A percentile compares a stretch with the other conserved stretches of the same genome.
Conservation (phyloP, 2,888 invertebrate genomes). For the Mantis religiosa region DNA sequence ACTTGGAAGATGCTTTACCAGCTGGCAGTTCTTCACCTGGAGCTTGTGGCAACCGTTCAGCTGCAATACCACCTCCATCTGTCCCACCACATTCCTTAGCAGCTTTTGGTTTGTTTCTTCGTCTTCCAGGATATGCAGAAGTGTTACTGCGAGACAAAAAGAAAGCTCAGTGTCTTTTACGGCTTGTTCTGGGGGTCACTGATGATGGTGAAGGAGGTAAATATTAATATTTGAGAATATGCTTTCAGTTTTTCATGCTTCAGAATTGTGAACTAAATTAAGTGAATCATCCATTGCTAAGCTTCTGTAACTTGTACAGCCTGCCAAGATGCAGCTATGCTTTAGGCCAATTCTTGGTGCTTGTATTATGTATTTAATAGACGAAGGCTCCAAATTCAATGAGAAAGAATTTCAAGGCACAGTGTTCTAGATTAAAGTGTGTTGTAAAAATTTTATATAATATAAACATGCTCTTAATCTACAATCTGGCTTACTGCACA, state of each 20-base stretch:
- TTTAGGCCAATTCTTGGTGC: too few relatives aligned
- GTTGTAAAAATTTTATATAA: too few relatives aligned
- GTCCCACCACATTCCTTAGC: slow-evolving; percentile 88
- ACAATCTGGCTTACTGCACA: too few relatives aligned
- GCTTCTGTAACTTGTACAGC: neutral
- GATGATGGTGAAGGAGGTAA: slow-evolving; percentile 87
- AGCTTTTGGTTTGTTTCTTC: slow-evolving; percentile 83
- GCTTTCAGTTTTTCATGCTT: neutral
- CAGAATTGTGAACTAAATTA: neutral
- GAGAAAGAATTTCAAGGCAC: too few relatives aligned
- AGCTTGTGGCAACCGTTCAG: slow-evolving; percentile 35
- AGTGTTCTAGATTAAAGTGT: too few relatives aligned
- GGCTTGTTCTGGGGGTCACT: slow-evolving; percentile 83
- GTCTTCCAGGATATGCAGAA: slow-evolving; percentile 87
- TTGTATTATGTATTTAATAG: too few relatives aligned
- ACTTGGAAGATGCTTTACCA: slow-evolving; percentile 46
- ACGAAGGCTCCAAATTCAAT: too few relatives aligned
- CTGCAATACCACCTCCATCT: slow-evolving; percentile 34
- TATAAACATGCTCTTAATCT: too few relatives aligned
- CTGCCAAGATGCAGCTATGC: too few relatives aligned
- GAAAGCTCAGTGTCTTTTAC: slow-evolving; percentile 78
- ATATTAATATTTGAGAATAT: slow-evolving; percentile 35
- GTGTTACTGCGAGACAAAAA: slow-evolving; percentile 78
- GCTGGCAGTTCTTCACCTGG: slow-evolving; percentile 23
- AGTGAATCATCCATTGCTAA: neutral